phyloP scores from a whole-genome alignment of 2,113 vertebrate species.

The Engystomops pustulosus region DNA sequence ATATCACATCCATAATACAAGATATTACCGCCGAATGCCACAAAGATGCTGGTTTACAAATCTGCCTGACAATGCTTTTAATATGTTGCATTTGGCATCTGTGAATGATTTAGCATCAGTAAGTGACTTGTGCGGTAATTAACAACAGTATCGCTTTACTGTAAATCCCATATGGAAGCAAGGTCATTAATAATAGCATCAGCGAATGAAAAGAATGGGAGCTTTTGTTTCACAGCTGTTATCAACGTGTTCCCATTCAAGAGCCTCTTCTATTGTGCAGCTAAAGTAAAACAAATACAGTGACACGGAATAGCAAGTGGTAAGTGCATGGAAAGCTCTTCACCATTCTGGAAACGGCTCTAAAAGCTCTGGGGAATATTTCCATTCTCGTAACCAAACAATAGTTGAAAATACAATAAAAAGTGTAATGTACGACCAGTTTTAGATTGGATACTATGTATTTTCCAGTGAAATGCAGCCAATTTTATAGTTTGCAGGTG shows the following conservation, averaged over 20 bases:
- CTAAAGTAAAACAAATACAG: slow-evolving; percentile 26
- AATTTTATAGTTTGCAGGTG: not conserved
- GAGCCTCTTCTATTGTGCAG: slow-evolving; percentile 22
- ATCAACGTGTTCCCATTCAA: slow-evolving; percentile 43
- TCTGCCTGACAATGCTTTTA: slow-evolving; percentile 24
- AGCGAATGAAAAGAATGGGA: slow-evolving; percentile 36
- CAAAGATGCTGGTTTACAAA: slow-evolving; percentile 26
- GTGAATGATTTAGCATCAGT: slow-evolving; percentile 23
- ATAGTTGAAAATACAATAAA: not conserved
- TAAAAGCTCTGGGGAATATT: slow-evolving; percentile 25
- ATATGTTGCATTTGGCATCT: slow-evolving; percentile 36
- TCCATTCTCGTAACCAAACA: not conserved
- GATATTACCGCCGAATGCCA: not conserved
- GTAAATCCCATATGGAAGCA: slow-evolving; percentile 49
- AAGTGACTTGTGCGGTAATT: slow-evolving; percentile 38
- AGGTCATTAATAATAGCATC: slow-evolving; percentile 44
- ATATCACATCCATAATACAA: slow-evolving; percentile 2
- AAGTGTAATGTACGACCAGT: not conserved
- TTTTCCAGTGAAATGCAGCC: not conserved
- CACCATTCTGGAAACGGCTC: not conserved
- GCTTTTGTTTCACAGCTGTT: slow-evolving; percentile 56
- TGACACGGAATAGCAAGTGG: slow-evolving; percentile 24
- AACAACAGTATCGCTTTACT: slow-evolving; percentile 45
- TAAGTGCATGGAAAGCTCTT: slow-evolving; percentile 15
- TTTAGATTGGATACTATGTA: not conserved